phyloP scores from a whole-genome alignment of 1,140 invertebrate genomes.

The Danaus melanippus region DNA sequence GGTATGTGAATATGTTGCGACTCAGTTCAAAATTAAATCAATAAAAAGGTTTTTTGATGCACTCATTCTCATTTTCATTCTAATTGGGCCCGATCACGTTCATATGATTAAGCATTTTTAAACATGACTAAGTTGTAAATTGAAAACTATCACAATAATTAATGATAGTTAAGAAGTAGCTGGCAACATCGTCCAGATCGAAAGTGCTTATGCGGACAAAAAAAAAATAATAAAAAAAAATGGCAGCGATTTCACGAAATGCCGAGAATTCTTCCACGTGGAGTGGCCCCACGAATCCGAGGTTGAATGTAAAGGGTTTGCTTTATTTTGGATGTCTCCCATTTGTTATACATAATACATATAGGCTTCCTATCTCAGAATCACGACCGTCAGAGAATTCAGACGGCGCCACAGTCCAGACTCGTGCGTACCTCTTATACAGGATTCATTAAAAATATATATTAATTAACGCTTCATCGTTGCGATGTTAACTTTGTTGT shows the following conservation, averaged over 20 bases:
- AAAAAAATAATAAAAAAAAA: slow-evolving; percentile 40
- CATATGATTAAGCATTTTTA: too few species aligned
- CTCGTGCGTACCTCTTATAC: slow-evolving; percentile 23
- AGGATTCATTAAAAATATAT: slow-evolving; percentile 18
- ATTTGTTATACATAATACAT: slow-evolving; percentile 72
- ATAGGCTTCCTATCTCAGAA: slow-evolving; percentile 57
- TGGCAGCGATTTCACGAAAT: slow-evolving; percentile 53
- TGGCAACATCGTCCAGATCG: too few species aligned
- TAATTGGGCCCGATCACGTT: too few species aligned
- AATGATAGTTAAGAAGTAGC: too few species aligned
- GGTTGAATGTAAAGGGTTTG: slow-evolving; percentile 36
- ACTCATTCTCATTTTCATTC: too few species aligned
- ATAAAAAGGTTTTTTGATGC: too few species aligned
- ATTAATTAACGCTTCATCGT: too few species aligned
- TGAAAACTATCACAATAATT: too few species aligned
- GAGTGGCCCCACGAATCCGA: slow-evolving; percentile 48
- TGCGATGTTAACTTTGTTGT: too few species aligned
- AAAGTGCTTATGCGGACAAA: too few species aligned
- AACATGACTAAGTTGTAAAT: too few species aligned
- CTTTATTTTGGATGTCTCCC: slow-evolving; percentile 68
- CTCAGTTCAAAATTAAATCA: too few species aligned
- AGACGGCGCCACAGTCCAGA: slow-evolving; percentile 58
- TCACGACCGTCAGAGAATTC: slow-evolving; percentile 58
- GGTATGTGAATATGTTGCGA: slow-evolving; percentile 25
- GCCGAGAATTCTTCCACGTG: slow-evolving; percentile 63